Evolutionary conservation across 2,113 vertebrate genomes (phyloP), one percentile per base, ranked within the genome.

Genomic region (Passer montanus): DNA sequence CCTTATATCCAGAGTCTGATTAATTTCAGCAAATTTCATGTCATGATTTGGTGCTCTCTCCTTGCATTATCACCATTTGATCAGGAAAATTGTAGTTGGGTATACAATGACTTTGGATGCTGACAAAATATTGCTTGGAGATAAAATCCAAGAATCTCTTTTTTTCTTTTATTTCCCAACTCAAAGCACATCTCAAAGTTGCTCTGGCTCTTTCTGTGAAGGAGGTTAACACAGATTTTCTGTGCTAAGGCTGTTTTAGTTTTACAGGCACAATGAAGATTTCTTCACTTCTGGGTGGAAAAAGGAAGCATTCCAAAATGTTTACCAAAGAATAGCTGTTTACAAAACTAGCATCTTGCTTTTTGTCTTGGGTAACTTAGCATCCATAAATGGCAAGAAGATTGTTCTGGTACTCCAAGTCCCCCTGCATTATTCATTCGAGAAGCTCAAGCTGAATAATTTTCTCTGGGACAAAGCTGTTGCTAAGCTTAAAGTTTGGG

Each of bases 391-490:
- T 97, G 97, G 96, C 93, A 97, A 96, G 97, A 97, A 96, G 93
- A 97, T 95, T 95, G 95, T 95, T 98, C 95, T 97, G 95, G 97
- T 96, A 97, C 97, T 97, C 95, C 92, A 96, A 97, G 97, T 98
- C 87, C 84, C 87, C 70, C 96, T 96, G 97, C 97, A 98, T 98
- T 97, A 98, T 98, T 98, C 98, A 98, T 98, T 92, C 98, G 97
- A 89, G 96, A 96, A 98, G 86, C 90, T 97, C 78, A 90, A 96
- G 95, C 93, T 96, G 98, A 98, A 98, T 97, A 96, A 97, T 96
- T 98, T 98, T 98, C 93, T 96, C 89, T 95, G 95, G 96, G 96
- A 99, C 98, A 99, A 99, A 99, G 98, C 99, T 98, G 99, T 99
- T 99, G 99, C 99, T 99, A 99, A 99, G 99, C 97, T 98, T 96